These are phyloP conservation scores for Hypercompe scribonia DNA, from an alignment of 2,888 invertebrate species.

Conservation along the genomic window DNA sequence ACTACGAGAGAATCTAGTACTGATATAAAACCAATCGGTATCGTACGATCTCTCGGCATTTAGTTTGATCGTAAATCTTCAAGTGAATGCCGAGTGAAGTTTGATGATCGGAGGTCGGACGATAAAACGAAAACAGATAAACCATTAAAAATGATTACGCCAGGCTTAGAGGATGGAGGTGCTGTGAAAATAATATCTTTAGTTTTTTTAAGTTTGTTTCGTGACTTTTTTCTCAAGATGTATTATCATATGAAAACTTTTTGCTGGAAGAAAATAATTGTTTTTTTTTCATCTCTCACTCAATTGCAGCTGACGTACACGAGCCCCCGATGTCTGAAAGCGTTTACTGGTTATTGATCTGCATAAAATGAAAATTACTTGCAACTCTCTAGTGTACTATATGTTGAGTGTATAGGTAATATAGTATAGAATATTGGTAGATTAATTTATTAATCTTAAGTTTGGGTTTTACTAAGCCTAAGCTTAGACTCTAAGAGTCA, in stretches of 20 bases:
- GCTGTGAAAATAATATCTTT: neutral
- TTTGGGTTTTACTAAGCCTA: too few species aligned
- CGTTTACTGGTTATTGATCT: neutral
- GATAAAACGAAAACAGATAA: slow-evolving; percentile 51
- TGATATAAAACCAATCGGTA: slow-evolving; percentile 55
- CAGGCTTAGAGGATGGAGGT: slow-evolving; percentile 5
- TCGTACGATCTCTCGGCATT: slow-evolving; percentile 53
- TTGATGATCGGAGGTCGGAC: slow-evolving; percentile 56
- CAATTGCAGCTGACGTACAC: neutral
- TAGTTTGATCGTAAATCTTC: slow-evolving; percentile 65
- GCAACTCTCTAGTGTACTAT: neutral
- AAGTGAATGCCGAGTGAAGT: slow-evolving; percentile 61
- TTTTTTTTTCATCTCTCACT: neutral
- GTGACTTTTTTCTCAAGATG: neutral
- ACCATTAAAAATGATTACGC: slow-evolving; percentile 42
- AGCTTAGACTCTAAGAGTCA: too few species aligned
- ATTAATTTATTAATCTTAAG: too few species aligned
- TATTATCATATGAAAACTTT: neutral
- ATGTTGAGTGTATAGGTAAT: neutral
- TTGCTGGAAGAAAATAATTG: neutral
- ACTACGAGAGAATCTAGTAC: slow-evolving; percentile 19
- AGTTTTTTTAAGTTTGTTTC: neutral
- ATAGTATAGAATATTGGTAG: neutral
- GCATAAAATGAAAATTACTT: neutral
- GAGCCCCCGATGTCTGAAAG: neutral